Base-by-base conservation (phyloP, 1,140 invertebrate species). In the Danaus plexippus region DNA sequence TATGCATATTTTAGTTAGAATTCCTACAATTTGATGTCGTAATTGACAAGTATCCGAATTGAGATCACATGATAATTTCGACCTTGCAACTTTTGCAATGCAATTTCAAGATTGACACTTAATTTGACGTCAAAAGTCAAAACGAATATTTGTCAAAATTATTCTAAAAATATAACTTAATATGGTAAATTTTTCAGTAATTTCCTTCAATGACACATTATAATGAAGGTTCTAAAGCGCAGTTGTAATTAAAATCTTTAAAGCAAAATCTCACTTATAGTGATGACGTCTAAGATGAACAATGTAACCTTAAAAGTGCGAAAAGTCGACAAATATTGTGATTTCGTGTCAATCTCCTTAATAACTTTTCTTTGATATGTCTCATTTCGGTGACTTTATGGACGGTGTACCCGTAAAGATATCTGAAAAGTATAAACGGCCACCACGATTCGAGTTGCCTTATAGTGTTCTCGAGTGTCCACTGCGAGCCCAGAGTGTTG, bases 401-500 rank as follows among this genome's bases (percentile, higher is more conserved):
- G 94, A 95, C 83, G 93, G 92, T 63, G 91, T 96, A 61, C 91
- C 94, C 57, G 94, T 96, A 46, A 95, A 95, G 89, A 95, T 96
- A 77, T 92, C 93, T 47, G 94, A 95, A 85, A 92, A 92, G 61
- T 95, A 94, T 68, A 94, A 94, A 82, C 92, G 93, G 56, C 94
- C 94, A 11, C 90, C 90, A 55, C 89, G 90, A 81, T 91, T 94
- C 49, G 89, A 91, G 61, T 76, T 95, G 63, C 91, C 93, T 46
- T 90, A 91, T 59, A 90, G 89, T 62, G 90, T 92, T 63, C 87
- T 88, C 40, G 91, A 92, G 71, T 89, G 89, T 72, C 70, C 92
- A 64, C 59, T 89, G 68, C 73, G 91, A 81, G 88, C 89, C 75
- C 77, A 89, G 71, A 80, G 87, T 71, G 80, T 85, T 66, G 87